These are phyloP conservation scores for Caradrina kadenii DNA, from an alignment of 2,888 invertebrate species.

Conservation along the genomic window DNA sequence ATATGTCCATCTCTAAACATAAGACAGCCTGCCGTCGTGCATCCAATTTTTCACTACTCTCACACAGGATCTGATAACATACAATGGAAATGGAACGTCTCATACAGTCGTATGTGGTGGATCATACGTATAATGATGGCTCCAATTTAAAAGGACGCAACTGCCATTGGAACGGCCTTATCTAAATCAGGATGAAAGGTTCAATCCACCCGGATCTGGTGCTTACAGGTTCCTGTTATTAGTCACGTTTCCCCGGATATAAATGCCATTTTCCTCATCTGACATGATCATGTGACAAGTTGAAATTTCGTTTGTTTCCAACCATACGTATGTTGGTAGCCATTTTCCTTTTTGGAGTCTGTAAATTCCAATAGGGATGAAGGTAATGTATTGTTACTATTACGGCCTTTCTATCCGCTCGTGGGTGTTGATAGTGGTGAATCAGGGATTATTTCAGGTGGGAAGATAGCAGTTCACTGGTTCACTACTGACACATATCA, in stretches of 20 bases:
- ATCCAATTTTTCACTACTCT: background rate
- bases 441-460: slow-evolving; percentile 41
- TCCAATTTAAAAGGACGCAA: slow-evolving; percentile 40
- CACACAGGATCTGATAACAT: slow-evolving; percentile 23
- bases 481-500: slow-evolving; percentile 10
- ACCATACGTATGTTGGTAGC: slow-evolving; percentile 14
- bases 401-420: slow-evolving; percentile 5
- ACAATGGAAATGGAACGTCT: slow-evolving; percentile 1
- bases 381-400: slow-evolving; percentile 46
- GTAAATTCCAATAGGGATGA: slow-evolving; percentile 35
- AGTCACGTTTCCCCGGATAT: slow-evolving; percentile 59
- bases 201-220: slow-evolving; percentile 50
- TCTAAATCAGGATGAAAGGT: slow-evolving; percentile 42
- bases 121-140: slow-evolving; percentile 28
- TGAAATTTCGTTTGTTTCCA: slow-evolving; percentile 36
- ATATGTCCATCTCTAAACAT: background rate
- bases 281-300: slow-evolving; percentile 60
- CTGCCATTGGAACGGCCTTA: slow-evolving; percentile 9
- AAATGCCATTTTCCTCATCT: slow-evolving; percentile 63
- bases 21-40: background rate
- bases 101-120: background rate
- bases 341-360: slow-evolving; percentile 24
- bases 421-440: slow-evolving; percentile 25
- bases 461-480: background rate
- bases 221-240: slow-evolving; percentile 51